Conservation (phyloP, 2,888 invertebrate genomes). For the Holacanthella duospinosa region DNA sequence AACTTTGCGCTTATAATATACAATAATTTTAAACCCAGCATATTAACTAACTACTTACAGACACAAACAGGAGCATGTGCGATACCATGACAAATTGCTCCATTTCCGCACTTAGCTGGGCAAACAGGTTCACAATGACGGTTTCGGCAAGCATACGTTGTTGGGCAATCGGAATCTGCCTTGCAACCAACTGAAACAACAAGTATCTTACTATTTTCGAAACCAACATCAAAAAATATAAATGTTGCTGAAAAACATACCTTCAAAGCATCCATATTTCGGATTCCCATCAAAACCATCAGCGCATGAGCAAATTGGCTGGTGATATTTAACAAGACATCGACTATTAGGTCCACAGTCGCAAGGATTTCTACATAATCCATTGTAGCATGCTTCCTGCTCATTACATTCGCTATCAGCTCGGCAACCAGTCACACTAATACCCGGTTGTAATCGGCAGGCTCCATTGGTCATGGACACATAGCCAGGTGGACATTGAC, state of each 20-base stretch:
- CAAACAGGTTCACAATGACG: conserved; percentile 73
- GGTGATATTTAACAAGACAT: conserved; percentile 66
- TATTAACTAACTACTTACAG: not conserved
- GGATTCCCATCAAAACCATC: conserved; percentile 13
- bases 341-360: conserved; percentile 66
- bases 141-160: conserved; percentile 72
- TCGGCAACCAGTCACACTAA: conserved; percentile 47
- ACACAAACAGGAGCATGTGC: conserved; percentile 39
- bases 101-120: conserved; percentile 39
- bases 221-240: not conserved
- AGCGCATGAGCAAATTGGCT: conserved; percentile 62
- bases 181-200: conserved; percentile 52
- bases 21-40: not conserved
- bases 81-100: conserved; percentile 39
- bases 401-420: conserved; percentile 64
- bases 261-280: conserved; percentile 11
- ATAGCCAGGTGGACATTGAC: conserved; percentile 57
- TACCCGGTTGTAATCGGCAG: not conserved
- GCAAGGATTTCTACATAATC: conserved; percentile 73
- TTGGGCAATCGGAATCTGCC: conserved; percentile 64
- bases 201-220: not conserved
- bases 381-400: conserved; percentile 65
- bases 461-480: not conserved
- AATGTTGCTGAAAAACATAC: conserved; percentile 1
- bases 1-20: not conserved